These are phyloP conservation scores for Diplazon laetatorius DNA, from an alignment of 2,888 invertebrate genomes.

Conservation along the genomic window DNA sequence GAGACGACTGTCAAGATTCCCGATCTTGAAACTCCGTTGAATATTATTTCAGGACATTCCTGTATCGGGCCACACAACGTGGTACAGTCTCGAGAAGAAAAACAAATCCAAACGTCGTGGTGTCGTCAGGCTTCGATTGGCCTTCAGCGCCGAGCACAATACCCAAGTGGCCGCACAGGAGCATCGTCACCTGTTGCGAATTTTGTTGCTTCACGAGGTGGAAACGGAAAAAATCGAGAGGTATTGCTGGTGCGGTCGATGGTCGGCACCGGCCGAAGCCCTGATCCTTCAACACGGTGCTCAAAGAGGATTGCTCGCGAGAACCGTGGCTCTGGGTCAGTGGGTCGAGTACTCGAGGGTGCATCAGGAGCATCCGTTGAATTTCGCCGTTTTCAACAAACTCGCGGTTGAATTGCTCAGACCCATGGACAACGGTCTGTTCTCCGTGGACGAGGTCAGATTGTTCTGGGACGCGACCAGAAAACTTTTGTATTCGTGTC, in stretches of 20 bases:
- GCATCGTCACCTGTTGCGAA: conserved; percentile 90
- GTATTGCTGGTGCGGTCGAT: conserved; percentile 94
- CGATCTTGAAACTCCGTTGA: no score
- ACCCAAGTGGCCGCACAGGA: conserved; percentile 93
- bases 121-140: conserved; percentile 91
- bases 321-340: conserved; percentile 88
- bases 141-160: conserved; percentile 94
- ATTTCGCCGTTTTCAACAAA: conserved; percentile 90
- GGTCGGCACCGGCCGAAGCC: conserved; percentile 91
- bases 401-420: conserved; percentile 89
- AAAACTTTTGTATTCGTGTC: conserved; percentile 90
- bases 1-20: no score
- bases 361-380: conserved; percentile 92
- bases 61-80: conserved; percentile 94
- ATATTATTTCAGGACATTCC: conserved; percentile 98
- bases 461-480: conserved; percentile 92
- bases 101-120: conserved; percentile 93
- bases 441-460: conserved; percentile 86
- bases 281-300: conserved; percentile 96
- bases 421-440: conserved; percentile 85
- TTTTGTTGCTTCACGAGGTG: conserved; percentile 91
- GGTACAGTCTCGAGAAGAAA: conserved; percentile 95
- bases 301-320: conserved; percentile 92
- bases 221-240: conserved; percentile 88
- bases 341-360: conserved; percentile 91